A percentile compares a stretch with the other conserved stretches of the same genome.
These are phyloP conservation scores for Hirtodrosophila alboralis DNA, from an alignment of 2,888 invertebrate genomes.

Conservation along the genomic window DNA sequence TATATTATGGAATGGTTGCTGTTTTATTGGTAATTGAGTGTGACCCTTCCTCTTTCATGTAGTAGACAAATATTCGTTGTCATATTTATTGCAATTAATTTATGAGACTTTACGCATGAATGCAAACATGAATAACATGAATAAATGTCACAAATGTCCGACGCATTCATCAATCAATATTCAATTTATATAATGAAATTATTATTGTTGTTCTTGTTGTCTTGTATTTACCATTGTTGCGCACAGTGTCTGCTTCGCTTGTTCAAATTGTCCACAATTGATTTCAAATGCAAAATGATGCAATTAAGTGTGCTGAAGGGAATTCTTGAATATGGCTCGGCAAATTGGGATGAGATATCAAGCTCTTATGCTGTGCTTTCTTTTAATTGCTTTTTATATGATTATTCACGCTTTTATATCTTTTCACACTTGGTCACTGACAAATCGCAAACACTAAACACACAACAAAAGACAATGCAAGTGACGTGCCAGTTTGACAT, in stretches of 20 bases:
- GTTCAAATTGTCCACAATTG: constrained; percentile 21
- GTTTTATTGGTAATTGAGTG: constrained; percentile 1
- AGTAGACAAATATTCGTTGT: constrained; percentile 34
- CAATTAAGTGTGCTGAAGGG: constrained; percentile 1
- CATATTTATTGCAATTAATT: constrained; percentile 62
- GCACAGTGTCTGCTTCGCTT: constrained; percentile 7
- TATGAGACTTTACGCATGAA: constrained; percentile 56
- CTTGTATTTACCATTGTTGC: constrained; percentile 4
- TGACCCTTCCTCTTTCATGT: constrained; percentile 1
- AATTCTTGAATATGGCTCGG: neutral
- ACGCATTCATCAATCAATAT: constrained; percentile 65
- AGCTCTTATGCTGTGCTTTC: constrained; percentile 11
- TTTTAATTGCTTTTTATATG: constrained; percentile 62
- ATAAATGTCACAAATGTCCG: constrained; percentile 65
- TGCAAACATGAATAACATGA: constrained; percentile 58
- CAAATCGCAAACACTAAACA: constrained; percentile 46
- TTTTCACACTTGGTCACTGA: constrained; percentile 33
- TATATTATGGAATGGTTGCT: too few species aligned
- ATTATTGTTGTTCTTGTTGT: constrained; percentile 29
- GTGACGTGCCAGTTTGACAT: constrained; percentile 56
- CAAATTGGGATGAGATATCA: neutral
- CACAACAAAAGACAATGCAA: constrained; percentile 54
- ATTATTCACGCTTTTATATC: constrained; percentile 45
- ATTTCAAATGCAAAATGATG: constrained; percentile 14
- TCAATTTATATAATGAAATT: constrained; percentile 60